These are phyloP conservation scores for Bergia puertoricense DNA, from an alignment of 92 coral and sea anemone genomes.

Conservation along the genomic window DNA sequence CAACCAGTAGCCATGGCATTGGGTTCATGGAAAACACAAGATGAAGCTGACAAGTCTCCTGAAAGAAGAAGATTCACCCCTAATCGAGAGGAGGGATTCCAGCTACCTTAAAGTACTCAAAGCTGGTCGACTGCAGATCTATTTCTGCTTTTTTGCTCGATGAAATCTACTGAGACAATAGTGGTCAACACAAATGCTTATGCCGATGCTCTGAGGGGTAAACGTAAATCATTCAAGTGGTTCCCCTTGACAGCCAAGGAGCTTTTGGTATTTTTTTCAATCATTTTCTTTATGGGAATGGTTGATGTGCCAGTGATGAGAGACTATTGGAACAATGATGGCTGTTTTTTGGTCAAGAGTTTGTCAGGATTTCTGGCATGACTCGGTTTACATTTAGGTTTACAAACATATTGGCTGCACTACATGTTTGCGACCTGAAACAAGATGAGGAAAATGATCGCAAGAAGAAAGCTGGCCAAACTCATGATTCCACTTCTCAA, in stretches of 20 bases:
- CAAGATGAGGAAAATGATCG: constrained; percentile 49
- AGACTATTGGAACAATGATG: constrained; percentile 48
- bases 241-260: constrained; percentile 45
- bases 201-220: constrained; percentile 32
- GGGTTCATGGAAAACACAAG: constrained; percentile 22
- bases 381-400: constrained; percentile 31
- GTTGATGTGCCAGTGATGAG: constrained; percentile 52
- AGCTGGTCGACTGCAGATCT: constrained; percentile 53
- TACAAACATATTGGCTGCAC: constrained; percentile 41
- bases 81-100: constrained; percentile 47
- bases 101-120: constrained; percentile 48
- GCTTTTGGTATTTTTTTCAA: constrained; percentile 44
- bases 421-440: constrained; percentile 53
- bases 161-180: constrained; percentile 24
- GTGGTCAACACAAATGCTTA: constrained; percentile 45
- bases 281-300: constrained; percentile 50
- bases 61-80: constrained; percentile 41
- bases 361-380: constrained; percentile 47
- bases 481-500: constrained; percentile 51
- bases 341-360: constrained; percentile 47
- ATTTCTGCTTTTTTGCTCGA: constrained; percentile 43
- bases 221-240: constrained; percentile 44
- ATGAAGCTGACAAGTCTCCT: constrained; percentile 37
- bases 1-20: constrained; percentile 18
- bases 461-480: constrained; percentile 42